These are phyloP conservation scores for Apaloderma vittatum DNA, from an alignment of 2,113 vertebrate species.

Conservation along the genomic window DNA sequence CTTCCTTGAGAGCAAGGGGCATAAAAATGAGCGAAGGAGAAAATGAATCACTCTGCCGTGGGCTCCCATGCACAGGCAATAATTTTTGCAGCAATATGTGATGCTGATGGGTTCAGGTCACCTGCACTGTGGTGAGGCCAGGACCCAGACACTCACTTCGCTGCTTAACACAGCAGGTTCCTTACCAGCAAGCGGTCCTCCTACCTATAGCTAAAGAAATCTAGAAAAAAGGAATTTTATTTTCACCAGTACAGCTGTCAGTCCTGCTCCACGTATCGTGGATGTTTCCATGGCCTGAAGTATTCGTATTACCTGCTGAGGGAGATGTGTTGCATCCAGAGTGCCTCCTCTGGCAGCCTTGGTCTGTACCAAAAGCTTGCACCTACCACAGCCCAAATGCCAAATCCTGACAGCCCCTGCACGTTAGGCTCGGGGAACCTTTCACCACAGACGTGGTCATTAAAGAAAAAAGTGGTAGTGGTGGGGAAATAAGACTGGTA, in stretches of 20 bases:
- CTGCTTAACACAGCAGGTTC: background rate
- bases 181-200: background rate
- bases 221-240: background rate
- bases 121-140: background rate
- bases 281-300: background rate
- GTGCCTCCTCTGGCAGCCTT: background rate
- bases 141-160: background rate
- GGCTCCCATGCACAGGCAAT: background rate
- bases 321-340: background rate
- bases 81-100: background rate
- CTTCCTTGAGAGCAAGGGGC: background rate
- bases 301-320: background rate
- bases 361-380: rapidly evolving
- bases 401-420: background rate
- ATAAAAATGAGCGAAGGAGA: background rate
- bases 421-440: background rate
- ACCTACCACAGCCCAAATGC: background rate
- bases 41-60: background rate
- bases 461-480: background rate
- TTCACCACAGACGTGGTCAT: background rate
- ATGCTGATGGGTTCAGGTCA: background rate
- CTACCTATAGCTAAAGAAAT: background rate
- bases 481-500: background rate
- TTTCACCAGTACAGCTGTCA: background rate
- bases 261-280: rapidly evolving